Base-by-base conservation (phyloP, 2,113 vertebrate genomes). In the Anas platyrhynchos region DNA sequence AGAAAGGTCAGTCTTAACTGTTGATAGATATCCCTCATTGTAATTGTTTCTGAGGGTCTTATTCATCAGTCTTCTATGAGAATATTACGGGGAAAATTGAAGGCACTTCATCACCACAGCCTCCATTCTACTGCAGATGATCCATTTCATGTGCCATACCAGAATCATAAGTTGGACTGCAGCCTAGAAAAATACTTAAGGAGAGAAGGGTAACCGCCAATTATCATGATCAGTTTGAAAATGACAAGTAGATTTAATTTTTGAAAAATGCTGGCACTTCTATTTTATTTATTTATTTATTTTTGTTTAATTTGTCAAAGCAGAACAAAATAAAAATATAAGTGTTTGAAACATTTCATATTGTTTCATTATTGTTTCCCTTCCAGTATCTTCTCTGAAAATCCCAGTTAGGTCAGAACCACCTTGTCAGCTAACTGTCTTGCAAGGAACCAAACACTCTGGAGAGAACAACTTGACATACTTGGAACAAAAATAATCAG, bases 41-140 rank as follows among this genome's bases (percentile, higher is more conserved):
- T 80, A 95, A 87, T 94, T 95, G 78, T 93, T 96, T 94, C 59
- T 83, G 87, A 89, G n/a, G 67, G 65, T 46, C 44, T 71, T 48
- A 46, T 77, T 74, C 67, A 95, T 95, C 91, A 80, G 44, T 87
- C 67, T 89, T 85, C 44, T 73, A 13, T 62, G 67, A 83, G 44
- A 89, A 79, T 55, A 43, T 87, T 75, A 59, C 46, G 46, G 59
- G 22, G 41, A 14, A 89, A 92, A 91, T 14, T 17, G 78, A 93
- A 91, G 44, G 48, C 21, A 91, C 34, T 95, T 94, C 44, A 92
- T 92, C 69, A 92, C 55, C 54, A 82, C 66, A 87, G 36, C 8
- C 59, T 76, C 48, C 50, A 41, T 76, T 44, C 58, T 14, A 31
- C 23, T 83, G 50, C 36, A 93, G 78, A 91, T 77, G 72, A 94